Evolutionary conservation across 2,888 invertebrate genomes (phyloP), one percentile per base, ranked within the genome.

Genomic region (Heteromurus nitidus): DNA sequence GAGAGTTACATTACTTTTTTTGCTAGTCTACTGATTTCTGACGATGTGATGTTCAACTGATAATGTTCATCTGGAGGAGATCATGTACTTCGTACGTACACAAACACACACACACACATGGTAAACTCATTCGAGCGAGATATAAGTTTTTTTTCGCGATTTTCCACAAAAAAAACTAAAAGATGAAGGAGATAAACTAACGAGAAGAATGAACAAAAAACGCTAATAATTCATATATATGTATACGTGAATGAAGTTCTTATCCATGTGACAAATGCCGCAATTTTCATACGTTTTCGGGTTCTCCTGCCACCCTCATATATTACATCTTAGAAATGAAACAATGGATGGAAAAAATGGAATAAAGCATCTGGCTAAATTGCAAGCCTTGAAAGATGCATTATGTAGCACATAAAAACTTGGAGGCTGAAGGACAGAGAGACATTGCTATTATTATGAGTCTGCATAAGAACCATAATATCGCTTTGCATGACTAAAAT

Each of bases 311-410:
- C 30, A 47, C 42, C 16, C 30, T 62, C 62, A 13, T 64, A 42
- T 16, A n/a, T 47, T 47, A 13, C 47, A n/a, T n/a, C n/a, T n/a
- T n/a, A n/a, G n/a, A n/a, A 18, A 53, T 53, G 53, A 3, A 26
- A 24, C n/a, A 31, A 16, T 36, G 16, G 44, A 67, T n/a, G 28
- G n/a, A 67, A 50, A 62, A 62, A 67, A 67, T 22, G 65, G 26
- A 65, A 65, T 65, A 65, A 65, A 65, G 44, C 58, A 58, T 24
- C 58, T 28, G 24, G 26, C 28, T 16, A 22, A 58, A 2, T 24
- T 24, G 26, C 9, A 5, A 50, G n/a, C n/a, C 7, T 7, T n/a
- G n/a, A 13, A 36, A 5, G 13, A 13, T 9, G 13, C 13, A 36
- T 36, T 36, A 36, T 36, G 36, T 36, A 36, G 7, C 36, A 36